These are phyloP conservation scores for Strigamia maritima DNA, from an alignment of 2,888 invertebrate species.

Conservation along the genomic window DNA sequence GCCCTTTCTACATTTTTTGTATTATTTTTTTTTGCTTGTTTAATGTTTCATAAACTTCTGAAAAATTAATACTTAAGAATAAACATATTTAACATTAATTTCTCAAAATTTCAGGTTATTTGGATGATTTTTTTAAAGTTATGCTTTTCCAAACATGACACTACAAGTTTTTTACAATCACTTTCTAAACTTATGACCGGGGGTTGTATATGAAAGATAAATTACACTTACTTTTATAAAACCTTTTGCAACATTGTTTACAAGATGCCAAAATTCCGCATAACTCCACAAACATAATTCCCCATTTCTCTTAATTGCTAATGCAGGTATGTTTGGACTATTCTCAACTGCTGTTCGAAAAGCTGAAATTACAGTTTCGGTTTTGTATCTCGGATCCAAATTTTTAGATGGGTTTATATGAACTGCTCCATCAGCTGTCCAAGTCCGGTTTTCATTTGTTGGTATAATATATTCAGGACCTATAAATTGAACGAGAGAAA, in stretches of 20 bases:
- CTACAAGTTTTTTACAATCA: no score
- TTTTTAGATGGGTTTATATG: neutral
- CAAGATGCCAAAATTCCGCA: neutral
- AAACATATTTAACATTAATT: no score
- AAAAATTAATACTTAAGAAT: no score
- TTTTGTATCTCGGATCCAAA: neutral
- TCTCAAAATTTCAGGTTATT: no score
- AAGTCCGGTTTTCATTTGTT: neutral
- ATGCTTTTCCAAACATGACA: no score
- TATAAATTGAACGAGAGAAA: no score
- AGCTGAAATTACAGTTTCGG: neutral
- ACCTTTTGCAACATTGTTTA: neutral
- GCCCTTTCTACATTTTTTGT: no score
- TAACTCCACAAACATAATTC: neutral
- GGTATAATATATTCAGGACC: neutral
- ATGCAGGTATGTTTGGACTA: neutral
- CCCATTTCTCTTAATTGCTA: neutral
- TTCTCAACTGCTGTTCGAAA: neutral
- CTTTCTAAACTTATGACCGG: no score
- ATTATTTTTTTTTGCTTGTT: no score
- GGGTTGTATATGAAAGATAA: no score
- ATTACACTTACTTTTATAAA: neutral
- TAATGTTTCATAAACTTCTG: no score
- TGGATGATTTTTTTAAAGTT: no score
- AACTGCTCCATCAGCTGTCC: neutral